phyloP scores from a whole-genome alignment of 2,113 vertebrate genomes.

The Chascanopsetta lugubris region DNA sequence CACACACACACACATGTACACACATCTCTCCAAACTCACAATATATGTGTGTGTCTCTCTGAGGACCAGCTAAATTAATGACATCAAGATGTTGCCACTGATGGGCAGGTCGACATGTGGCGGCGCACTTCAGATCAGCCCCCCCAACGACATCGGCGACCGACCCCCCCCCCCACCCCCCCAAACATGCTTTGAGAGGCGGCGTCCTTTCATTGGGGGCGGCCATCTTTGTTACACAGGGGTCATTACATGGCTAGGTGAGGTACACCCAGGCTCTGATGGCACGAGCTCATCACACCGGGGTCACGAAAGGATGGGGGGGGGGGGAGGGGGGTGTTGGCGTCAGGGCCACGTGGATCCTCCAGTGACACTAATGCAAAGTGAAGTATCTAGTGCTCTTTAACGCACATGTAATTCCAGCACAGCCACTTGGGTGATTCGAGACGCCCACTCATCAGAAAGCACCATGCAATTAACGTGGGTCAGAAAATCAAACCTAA shows the following conservation, averaged over 20 bases:
- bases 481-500: constrained; percentile 45
- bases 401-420: constrained; percentile 62
- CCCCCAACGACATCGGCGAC: constrained; percentile 13
- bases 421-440: constrained; percentile 51
- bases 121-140: constrained; percentile 20
- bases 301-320: constrained; percentile 75
- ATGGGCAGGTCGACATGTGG: constrained; percentile 80
- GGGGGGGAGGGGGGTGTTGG: constrained; percentile 50
- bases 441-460: constrained; percentile 72
- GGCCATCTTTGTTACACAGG: constrained; percentile 73
- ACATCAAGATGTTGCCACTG: constrained; percentile 91
- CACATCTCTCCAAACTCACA: constrained; percentile 82
- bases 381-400: constrained; percentile 45
- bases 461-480: constrained; percentile 55
- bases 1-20: constrained; percentile 32
- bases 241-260: constrained; percentile 82
- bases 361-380: constrained; percentile 73
- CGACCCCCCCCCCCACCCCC: constrained; percentile 60
- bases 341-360: constrained; percentile 42
- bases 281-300: constrained; percentile 75
- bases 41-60: constrained; percentile 88
- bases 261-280: constrained; percentile 64
- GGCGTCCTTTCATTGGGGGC: constrained; percentile 67
- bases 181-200: constrained; percentile 80
- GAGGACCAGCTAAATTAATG: constrained; percentile 94